A percentile compares a stretch with the other conserved stretches of the same genome.
phyloP scores from a whole-genome alignment of 2,113 vertebrate genomes.

The Phocoena phocoena region DNA sequence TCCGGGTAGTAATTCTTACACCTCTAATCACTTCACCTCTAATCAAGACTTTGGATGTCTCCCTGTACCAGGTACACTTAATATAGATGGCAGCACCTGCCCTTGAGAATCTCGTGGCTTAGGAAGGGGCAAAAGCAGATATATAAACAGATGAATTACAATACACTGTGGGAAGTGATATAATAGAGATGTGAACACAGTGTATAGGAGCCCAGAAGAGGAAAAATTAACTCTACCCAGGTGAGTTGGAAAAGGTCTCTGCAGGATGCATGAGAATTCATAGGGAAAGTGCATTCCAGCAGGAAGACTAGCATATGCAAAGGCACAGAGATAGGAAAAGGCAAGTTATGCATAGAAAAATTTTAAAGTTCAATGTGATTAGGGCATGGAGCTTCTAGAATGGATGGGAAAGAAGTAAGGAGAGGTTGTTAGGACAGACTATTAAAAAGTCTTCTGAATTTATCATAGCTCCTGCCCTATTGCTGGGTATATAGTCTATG shows the following conservation, averaged over 20 bases:
- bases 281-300: not conserved
- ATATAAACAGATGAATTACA: not conserved
- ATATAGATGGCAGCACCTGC: not conserved
- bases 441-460: constrained; percentile 8
- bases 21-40: not conserved
- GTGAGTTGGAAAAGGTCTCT: not conserved
- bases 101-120: not conserved
- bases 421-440: not conserved
- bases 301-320: not conserved
- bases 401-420: not conserved
- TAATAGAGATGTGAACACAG: not conserved
- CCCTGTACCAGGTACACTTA: not conserved
- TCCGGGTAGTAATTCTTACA: not conserved
- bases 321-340: not conserved
- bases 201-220: not conserved
- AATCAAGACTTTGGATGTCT: not conserved
- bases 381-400: not conserved
- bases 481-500: not conserved
- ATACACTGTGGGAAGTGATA: not conserved
- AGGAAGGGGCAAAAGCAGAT: not conserved
- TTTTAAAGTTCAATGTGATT: not conserved
- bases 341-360: not conserved
- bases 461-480: not conserved
- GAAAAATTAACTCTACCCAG: not conserved
- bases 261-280: not conserved